These are phyloP conservation scores for Upupa epops DNA, from an alignment of 2,113 vertebrate species.

Conservation along the genomic window DNA sequence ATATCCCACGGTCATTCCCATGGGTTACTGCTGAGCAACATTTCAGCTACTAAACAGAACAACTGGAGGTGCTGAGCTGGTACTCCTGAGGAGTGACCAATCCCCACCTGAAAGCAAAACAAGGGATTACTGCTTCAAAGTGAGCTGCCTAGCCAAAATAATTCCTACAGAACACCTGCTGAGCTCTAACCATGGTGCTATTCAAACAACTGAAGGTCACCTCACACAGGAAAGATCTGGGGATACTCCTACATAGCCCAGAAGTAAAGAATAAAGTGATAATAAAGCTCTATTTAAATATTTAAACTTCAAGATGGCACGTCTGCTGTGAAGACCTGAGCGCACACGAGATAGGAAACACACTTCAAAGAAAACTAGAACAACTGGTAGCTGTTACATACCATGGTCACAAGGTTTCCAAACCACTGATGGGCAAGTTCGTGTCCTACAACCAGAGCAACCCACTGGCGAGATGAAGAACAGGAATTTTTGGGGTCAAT, in stretches of 20 bases:
- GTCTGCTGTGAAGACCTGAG: background rate
- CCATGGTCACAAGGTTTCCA: slow-evolving; percentile 99
- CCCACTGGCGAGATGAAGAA: slow-evolving; percentile 97
- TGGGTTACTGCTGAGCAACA: background rate
- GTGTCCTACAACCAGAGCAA: slow-evolving; percentile 96
- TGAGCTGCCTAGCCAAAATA: background rate
- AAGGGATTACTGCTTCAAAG: background rate
- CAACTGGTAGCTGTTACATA: slow-evolving; percentile 73
- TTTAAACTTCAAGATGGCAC: accelerated
- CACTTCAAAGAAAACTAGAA: background rate
- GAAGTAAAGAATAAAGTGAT: background rate
- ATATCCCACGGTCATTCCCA: background rate
- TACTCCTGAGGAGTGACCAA: background rate
- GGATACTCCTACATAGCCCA: background rate
- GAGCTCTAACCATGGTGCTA: background rate
- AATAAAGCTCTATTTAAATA: background rate
- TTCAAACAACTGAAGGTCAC: background rate
- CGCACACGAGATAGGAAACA: background rate
- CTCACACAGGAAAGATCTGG: background rate
- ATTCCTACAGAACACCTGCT: background rate
- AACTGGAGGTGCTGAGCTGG: background rate
- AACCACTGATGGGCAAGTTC: slow-evolving; percentile 99
- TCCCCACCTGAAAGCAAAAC: background rate
- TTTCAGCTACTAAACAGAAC: background rate
- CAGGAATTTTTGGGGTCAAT: slow-evolving; percentile 98